phyloP scores from a whole-genome alignment of 2,888 invertebrate genomes.

The Eupeodes latifasciatus region DNA sequence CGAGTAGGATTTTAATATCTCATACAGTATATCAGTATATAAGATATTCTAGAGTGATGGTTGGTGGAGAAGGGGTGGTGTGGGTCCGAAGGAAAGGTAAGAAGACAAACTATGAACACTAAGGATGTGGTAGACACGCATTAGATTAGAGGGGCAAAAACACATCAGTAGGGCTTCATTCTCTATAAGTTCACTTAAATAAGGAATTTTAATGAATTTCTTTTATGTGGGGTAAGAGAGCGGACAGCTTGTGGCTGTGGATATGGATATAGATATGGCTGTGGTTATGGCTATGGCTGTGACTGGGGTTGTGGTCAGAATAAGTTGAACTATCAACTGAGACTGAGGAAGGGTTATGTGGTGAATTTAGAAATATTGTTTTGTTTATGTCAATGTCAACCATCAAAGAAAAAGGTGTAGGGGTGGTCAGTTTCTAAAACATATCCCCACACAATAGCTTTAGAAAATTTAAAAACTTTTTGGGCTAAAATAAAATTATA shows the following conservation, averaged over 20 bases:
- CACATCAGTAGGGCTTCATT: slow-evolving; percentile 12
- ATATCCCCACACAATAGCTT: neutral
- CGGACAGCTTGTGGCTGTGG: slow-evolving; percentile 16
- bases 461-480: neutral
- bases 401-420: neutral
- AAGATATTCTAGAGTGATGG: neutral
- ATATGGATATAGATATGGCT: too few relatives aligned
- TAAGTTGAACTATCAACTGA: neutral
- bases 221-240: slow-evolving; percentile 33
- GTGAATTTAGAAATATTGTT: slow-evolving; percentile 6
- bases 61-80: neutral
- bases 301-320: slow-evolving; percentile 1
- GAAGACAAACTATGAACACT: neutral
- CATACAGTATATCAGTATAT: slow-evolving; percentile 11
- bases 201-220: slow-evolving; percentile 71
- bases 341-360: neutral
- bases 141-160: neutral
- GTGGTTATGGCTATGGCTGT: too few relatives aligned
- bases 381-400: slow-evolving; percentile 39
- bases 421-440: slow-evolving; percentile 2
- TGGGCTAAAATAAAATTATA: slow-evolving; percentile 2
- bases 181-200: slow-evolving; percentile 42
- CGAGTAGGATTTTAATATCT: slow-evolving; percentile 65
- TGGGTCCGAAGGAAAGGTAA: neutral
- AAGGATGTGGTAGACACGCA: slow-evolving; percentile 32